Conservation (phyloP, 2,888 invertebrate genomes). For the Silvanus unidentatus region DNA sequence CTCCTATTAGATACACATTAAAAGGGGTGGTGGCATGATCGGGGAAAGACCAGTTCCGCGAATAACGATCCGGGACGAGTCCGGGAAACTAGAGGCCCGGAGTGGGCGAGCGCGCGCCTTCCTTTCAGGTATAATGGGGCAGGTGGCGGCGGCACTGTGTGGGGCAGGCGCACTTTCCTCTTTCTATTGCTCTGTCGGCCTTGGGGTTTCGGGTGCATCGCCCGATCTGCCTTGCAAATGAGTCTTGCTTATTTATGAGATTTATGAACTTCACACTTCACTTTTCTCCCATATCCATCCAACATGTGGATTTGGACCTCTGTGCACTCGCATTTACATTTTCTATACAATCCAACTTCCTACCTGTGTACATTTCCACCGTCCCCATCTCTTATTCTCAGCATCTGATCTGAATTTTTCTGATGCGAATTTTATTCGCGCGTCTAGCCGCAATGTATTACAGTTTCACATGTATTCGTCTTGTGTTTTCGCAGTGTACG, state of each 20-base stretch:
- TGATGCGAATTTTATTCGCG: neutral
- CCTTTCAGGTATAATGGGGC: conserved; percentile 18
- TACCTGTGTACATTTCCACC: neutral
- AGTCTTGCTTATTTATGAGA: conserved; percentile 46
- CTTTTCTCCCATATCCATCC: conserved; percentile 2
- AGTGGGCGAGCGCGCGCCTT: conserved; percentile 23
- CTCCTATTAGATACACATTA: conserved; percentile 42
- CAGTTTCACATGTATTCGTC: neutral
- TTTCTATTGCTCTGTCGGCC: conserved; percentile 23
- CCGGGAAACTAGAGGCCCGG: conserved; percentile 27
- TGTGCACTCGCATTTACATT: conserved; percentile 14
- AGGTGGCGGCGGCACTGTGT: conserved; percentile 29
- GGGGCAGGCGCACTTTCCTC: conserved; percentile 15
- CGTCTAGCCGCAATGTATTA: neutral
- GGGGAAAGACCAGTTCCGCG: conserved; percentile 39
- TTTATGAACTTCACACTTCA: conserved; percentile 46
- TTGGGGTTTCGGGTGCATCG: conserved; percentile 43
- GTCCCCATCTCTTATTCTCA: neutral
- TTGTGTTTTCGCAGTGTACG: no score
- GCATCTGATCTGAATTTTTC: neutral
- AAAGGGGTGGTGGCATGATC: conserved; percentile 41
- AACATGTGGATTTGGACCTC: no score
- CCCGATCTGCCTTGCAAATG: conserved; percentile 47
- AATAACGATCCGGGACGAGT: conserved; percentile 46
- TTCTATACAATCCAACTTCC: neutral